Evolutionary conservation across 1,140 invertebrate species (phyloP).

Genomic region (Pogonognathellus flavescens): DNA sequence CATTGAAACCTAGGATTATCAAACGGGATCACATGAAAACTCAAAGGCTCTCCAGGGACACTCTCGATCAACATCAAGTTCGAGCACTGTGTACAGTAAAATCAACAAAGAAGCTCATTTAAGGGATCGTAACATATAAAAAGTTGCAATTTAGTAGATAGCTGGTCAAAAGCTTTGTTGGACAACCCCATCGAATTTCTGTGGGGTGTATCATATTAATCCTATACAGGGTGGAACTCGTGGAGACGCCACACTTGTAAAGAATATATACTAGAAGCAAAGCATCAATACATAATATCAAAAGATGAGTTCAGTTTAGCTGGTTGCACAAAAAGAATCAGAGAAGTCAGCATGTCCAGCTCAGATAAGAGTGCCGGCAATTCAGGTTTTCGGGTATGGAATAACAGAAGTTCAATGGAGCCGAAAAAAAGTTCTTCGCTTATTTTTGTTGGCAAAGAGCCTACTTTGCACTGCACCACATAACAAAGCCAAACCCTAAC

Average conservation of each 20-base stretch:
- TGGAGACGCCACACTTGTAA: neutral
- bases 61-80: constrained; percentile 97
- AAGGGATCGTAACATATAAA: constrained; percentile 30
- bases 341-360: neutral
- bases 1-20: constrained; percentile 91
- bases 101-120: constrained; percentile 62
- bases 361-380: constrained; percentile 21
- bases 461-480: neutral
- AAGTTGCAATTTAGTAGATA: neutral
- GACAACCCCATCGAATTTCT: neutral
- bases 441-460: constrained; percentile 5
- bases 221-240: neutral
- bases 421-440: neutral
- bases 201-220: neutral
- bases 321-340: constrained; percentile 31
- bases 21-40: constrained; percentile 96
- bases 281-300: constrained; percentile 9
- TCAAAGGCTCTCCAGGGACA: constrained; percentile 91
- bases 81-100: constrained; percentile 81
- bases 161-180: neutral
- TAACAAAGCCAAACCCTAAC: neutral
- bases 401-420: constrained; percentile 10
- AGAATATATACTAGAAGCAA: neutral
- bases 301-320: constrained; percentile 28
- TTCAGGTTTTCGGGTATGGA: constrained; percentile 23